These are phyloP conservation scores for Ophion costatus DNA, from an alignment of 2,888 invertebrate species.

Conservation along the genomic window DNA sequence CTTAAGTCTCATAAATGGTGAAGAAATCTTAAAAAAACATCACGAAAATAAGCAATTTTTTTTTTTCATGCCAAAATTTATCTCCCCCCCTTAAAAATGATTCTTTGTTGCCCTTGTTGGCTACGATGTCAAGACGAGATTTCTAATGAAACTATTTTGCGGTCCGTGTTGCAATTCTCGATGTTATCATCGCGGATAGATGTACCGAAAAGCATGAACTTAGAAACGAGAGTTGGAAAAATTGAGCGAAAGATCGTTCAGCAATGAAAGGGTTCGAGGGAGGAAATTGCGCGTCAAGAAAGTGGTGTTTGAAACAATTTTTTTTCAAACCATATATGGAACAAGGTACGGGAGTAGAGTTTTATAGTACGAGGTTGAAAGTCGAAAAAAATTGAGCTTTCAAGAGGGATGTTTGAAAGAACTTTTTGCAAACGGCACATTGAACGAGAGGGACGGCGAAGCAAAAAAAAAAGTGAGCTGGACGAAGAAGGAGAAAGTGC, in stretches of 20 bases:
- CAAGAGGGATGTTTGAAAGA: constrained; percentile 9
- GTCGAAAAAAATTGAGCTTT: constrained; percentile 21
- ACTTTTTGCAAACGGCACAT: constrained; percentile 41
- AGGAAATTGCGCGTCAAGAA: constrained; percentile 24
- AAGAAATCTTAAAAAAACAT: no score
- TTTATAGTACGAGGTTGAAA: constrained; percentile 44
- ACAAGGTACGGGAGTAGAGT: constrained; percentile 7
- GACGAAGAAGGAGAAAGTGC: constrained; percentile 38
- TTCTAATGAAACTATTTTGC: no score
- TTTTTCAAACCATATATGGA: constrained; percentile 10
- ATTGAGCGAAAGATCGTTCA: constrained; percentile 18
- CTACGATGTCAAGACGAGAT: no score
- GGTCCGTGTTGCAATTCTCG: not conserved
- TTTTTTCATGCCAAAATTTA: no score
- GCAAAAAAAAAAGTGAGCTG: constrained; percentile 42
- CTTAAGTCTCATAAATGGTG: no score
- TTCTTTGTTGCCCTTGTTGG: no score
- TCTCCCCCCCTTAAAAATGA: no score
- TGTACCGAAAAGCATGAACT: not conserved
- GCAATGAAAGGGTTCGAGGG: constrained; percentile 13
- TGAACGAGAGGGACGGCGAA: constrained; percentile 17
- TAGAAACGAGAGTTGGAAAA: not conserved
- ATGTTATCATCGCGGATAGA: not conserved
- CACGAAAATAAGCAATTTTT: no score
- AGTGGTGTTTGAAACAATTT: constrained; percentile 4